These are phyloP conservation scores for Falco biarmicus DNA, from an alignment of 2,797 vertebrate species.

Conservation along the genomic window DNA sequence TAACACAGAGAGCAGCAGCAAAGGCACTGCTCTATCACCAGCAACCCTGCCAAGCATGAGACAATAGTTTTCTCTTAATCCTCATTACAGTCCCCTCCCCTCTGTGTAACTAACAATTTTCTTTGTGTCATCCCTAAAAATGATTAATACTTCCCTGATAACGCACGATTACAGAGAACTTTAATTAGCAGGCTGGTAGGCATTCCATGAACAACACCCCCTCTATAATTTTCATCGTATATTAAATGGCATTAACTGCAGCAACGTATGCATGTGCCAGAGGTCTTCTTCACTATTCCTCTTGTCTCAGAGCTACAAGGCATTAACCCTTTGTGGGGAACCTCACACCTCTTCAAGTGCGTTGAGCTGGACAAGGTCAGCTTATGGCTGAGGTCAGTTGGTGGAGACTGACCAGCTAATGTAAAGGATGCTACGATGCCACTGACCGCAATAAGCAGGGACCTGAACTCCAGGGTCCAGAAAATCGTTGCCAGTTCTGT, in stretches of 20 bases:
- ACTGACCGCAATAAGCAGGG: background rate
- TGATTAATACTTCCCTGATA: background rate
- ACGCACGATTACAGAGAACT: background rate
- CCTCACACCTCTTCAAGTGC: background rate
- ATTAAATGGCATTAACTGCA: background rate
- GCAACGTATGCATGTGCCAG: background rate
- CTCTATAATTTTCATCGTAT: background rate
- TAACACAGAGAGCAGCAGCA: background rate
- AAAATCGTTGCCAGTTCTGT: background rate
- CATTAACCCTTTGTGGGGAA: background rate
- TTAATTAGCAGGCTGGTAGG: background rate
- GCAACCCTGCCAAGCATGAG: background rate
- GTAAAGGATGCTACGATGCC: accelerated
- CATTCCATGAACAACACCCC: background rate
- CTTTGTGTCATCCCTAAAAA: background rate
- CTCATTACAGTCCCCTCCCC: background rate
- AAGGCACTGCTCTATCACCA: background rate
- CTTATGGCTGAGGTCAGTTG: background rate
- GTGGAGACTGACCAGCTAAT: background rate
- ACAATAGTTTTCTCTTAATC: background rate
- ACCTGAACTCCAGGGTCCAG: background rate
- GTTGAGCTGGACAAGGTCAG: background rate
- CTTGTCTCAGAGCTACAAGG: background rate
- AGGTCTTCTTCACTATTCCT: background rate
- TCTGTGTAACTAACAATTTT: background rate